A percentile compares a stretch with the other conserved stretches of the same genome.
Conservation (phyloP, 2,888 invertebrate species). For the Therioaphis trifolii region DNA sequence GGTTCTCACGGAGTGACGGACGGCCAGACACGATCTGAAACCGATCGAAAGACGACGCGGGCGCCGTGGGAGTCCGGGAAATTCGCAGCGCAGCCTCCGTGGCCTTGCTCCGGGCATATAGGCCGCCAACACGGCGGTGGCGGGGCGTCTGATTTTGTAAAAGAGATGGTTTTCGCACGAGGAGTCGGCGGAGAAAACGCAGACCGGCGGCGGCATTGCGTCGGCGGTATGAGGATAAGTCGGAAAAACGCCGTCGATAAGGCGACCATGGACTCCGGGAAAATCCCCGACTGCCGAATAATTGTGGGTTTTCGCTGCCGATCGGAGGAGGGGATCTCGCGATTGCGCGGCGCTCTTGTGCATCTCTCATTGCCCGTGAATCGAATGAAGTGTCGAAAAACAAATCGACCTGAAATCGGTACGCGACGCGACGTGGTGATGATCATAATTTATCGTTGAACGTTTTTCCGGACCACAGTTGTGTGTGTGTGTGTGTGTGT, state of each 20-base stretch:
- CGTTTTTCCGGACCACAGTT: too few relatives aligned
- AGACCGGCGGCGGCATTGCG: conserved; percentile 4
- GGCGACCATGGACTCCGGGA: conserved; percentile 16
- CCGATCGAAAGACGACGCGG: too few relatives aligned
- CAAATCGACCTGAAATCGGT: conserved; percentile 3
- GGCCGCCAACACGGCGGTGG: too few relatives aligned
- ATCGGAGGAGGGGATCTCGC: conserved; percentile 34
- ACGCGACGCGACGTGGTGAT: too few relatives aligned
- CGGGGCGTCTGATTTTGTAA: too few relatives aligned
- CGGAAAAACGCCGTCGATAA: conserved; percentile 46
- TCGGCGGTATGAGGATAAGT: neutral
- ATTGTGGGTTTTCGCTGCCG: conserved; percentile 50
- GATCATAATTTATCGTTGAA: too few relatives aligned
- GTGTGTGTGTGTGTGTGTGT: too few relatives aligned
- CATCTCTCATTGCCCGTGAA: conserved; percentile 28
- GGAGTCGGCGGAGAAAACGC: conserved; percentile 26
- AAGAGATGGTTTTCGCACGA: conserved; percentile 30
- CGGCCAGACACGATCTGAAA: too few relatives aligned
- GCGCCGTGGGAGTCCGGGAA: too few relatives aligned
- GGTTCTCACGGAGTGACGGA: too few relatives aligned
- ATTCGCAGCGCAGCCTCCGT: too few relatives aligned
- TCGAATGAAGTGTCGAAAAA: conserved; percentile 37
- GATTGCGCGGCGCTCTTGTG: conserved; percentile 23
- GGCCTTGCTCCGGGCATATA: too few relatives aligned
- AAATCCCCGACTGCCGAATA: conserved; percentile 38